A percentile compares a stretch with the other conserved stretches of the same genome.
phyloP scores from a whole-genome alignment of 2,888 invertebrate genomes.

The Drosophila nigricruria region DNA sequence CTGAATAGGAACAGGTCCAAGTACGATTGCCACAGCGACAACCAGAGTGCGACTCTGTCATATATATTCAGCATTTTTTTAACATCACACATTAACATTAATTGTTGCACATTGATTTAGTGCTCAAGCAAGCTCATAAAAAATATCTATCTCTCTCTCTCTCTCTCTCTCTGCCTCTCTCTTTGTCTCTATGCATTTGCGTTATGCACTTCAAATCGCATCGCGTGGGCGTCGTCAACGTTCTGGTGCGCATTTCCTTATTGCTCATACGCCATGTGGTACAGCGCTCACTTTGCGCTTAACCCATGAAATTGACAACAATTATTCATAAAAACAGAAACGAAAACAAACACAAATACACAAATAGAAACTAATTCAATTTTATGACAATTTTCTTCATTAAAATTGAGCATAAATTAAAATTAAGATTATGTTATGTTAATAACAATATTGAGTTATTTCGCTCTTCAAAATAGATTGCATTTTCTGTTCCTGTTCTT shows the following conservation, averaged over 20 bases:
- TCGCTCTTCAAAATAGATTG: background rate
- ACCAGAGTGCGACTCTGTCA: constrained; percentile 12
- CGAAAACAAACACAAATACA: background rate
- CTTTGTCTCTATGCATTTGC: constrained; percentile 37
- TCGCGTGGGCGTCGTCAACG: constrained; percentile 54
- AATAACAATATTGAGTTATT: background rate
- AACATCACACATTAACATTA: constrained; percentile 62
- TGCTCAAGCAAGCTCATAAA: constrained; percentile 53
- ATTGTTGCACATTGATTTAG: constrained; percentile 74
- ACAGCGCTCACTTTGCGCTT: constrained; percentile 18
- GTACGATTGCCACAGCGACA: constrained; percentile 15
- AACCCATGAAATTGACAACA: constrained; percentile 23
- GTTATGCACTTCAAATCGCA: constrained; percentile 36
- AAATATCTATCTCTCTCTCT: constrained; percentile 16
- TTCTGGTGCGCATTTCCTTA: constrained; percentile 64
- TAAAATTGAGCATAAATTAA: constrained; percentile 1
- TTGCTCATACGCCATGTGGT: constrained; percentile 68
- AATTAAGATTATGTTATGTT: background rate
- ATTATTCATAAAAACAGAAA: background rate
- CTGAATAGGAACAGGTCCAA: constrained; percentile 63
- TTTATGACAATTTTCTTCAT: background rate
- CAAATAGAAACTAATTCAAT: background rate
- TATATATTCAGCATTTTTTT: constrained; percentile 66
- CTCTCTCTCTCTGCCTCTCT: background rate
- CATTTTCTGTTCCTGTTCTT: background rate